Evolutionary conservation across 2,888 invertebrate species (phyloP), one percentile per base, ranked within the genome.

Genomic region (Sarcophaga variegata): DNA sequence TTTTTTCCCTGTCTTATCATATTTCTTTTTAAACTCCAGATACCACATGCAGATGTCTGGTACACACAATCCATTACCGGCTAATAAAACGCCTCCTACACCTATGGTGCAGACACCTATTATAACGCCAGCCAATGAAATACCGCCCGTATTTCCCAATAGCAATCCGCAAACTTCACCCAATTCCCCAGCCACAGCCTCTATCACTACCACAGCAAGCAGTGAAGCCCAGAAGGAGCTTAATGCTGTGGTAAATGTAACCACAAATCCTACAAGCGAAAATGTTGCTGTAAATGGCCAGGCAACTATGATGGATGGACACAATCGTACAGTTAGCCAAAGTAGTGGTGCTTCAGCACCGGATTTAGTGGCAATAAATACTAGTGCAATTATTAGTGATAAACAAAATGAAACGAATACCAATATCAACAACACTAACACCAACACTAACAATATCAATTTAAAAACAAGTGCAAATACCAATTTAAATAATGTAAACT

Each of bases 41-140:
- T 95, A 97, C 93, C 97, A 97, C 91, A 97, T 97, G 97, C 97
- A 97, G 93, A 92, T 93, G 90, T 95, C 95, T 82, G 95, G 95
- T 75, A 95, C 95, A 86, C 93, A 94, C 49, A 94, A 94, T 79
- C 94, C 94, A 78, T 93, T 95, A 81, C 94, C 95, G 4, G 95
- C 95, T 8, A 94, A 95, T 59, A 95, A 95, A 91, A 95, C 95
- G 86, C 96, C 96, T 3, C 96, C 96, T 0, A 95, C 95, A 62
- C 96, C 96, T 0, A 94, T 96, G 92, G 95, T 96, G 47, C 96
- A 96, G 91, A 96, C 96, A 0, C 95, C 96, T 0, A 95, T 96
- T 4, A 89, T 89, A 45, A 87, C 90, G 3, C 94, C 95, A 81
- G 88, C 90, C 10, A 90, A 90, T 66, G 81, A 84, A 88, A 88